Base-by-base conservation (phyloP, 2,797 vertebrate genomes). In the Labeo calbasu region DNA sequence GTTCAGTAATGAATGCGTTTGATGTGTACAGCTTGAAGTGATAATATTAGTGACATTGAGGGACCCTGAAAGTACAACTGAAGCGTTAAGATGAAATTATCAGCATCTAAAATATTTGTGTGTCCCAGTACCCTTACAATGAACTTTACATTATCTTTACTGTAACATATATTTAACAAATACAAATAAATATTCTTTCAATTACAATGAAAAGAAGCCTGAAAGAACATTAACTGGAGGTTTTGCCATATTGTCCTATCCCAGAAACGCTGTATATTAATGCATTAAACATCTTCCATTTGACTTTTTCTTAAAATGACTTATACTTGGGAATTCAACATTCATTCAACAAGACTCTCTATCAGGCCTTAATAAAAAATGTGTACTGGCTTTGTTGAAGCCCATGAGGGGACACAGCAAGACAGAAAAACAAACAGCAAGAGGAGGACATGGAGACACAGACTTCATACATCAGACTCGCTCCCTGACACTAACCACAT, bases 401-500 rank as follows among this genome's bases (percentile, higher is more conserved):
- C 75, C 71, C 51, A 8, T 69, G 78, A 79, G 88, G 87, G 82
- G 75, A 90, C 87, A 87, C 81, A 81, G 87, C 66, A 79, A 81
- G 81, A 85, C 85, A 86, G 77, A 82, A 88, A 89, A 87, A 90
- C 81, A 90, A 92, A 91, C 87, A 88, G 79, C 1, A 6, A 12
- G 83, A 85, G 86, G 81, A 90, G 86, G 85, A 89, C 86, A 82
- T 86, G 89, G 70, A 89, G 84, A 87, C 77, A 78, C 82, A 86
- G 84, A 83, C 84, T 81, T 88, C 79, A 88, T 86, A 86, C 82
- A 84, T 87, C 81, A 86, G 72, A 70, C 88, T 90, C 65, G 81
- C 88, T 89, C 82, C 81, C 88, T 57, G 87, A 86, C 84, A 88
- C 55, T 71, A 79, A 88, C 86, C 80, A 77, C 90, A 92, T 92